A percentile compares a stretch with the other conserved stretches of the same genome.
Conservation (phyloP, 2,797 vertebrate genomes). For the Sibirionetta formosa region DNA sequence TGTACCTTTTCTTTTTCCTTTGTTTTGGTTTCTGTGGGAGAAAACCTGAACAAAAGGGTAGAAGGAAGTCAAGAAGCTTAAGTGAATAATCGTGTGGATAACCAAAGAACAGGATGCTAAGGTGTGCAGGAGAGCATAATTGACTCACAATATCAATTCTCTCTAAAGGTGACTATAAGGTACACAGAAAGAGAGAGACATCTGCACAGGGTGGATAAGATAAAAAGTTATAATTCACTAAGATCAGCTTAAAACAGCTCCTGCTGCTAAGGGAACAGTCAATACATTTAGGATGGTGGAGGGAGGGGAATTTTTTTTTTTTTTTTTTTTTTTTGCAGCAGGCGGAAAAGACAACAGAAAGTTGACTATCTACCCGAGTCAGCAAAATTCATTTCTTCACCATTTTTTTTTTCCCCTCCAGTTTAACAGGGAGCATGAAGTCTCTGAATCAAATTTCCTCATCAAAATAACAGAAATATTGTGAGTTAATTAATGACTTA, state of each 20-base stretch:
- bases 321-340: not conserved
- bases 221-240: rapidly evolving
- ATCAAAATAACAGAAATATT: not conserved
- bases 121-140: not conserved
- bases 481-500: not conserved
- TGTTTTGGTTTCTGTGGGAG: not conserved
- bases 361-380: not conserved
- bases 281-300: rapidly evolving
- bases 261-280: not conserved
- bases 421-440: not conserved
- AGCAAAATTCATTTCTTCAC: not conserved
- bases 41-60: not conserved
- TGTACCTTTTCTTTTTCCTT: not conserved
- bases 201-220: not conserved
- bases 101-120: not conserved
- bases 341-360: not conserved
- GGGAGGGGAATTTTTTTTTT: not conserved
- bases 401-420: no score
- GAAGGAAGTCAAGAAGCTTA: not conserved
- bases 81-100: rapidly evolving
- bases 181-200: rapidly evolving
- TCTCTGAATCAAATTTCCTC: not conserved
- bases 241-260: not conserved
- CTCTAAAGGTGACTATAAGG: not conserved
- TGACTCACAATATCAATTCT: not conserved